Base-by-base conservation (phyloP, 2,888 invertebrate genomes). In the Luperina nickerlii region DNA sequence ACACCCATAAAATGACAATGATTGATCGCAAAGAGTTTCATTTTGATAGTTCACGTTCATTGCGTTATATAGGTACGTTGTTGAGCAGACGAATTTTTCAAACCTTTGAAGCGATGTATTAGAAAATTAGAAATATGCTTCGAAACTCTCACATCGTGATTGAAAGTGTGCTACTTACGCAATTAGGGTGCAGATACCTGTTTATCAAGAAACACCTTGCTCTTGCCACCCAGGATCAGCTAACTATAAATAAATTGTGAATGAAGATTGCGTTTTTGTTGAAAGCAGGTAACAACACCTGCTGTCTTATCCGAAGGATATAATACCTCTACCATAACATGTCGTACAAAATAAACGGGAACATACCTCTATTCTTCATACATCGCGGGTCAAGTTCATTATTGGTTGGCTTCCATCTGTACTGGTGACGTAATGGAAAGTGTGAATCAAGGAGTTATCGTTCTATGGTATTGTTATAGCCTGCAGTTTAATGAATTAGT, bases 261-360 rank as follows among this genome's bases (percentile, higher is more conserved):
- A 87, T 74, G 60, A 76, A 78, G 38, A 77, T 81, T 76, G 54
- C 65, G 68, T 84, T 84, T 88, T 89, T 89, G 68, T 89, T 76
- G 32, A 81, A 84, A 74, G 54, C 89, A 76, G 84, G 86, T 86
- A 84, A 78, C 68, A 60, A 69, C 86, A 86, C 86, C 88, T 88
- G 88, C 75, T 65, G 38, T 38, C 18, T 57, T 18, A 69, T 27
- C 18, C 67, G 20, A 69, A 74, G 48, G 62, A 73, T 73, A 45
- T 38, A 32, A 42, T 51, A 45, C 48, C 69, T 62, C 51, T 20
- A 80, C 60, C 27, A 69, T 48, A 38, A 2, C 24, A 54, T 24
- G 24, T 32, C 27, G 48, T 15, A 54, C 1, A 27, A 45, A 66
- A 20, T 24, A 48, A 66, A 8, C 48, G 8, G 9, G 0, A 48